Evolutionary conservation across 2,888 invertebrate species (phyloP), one percentile per base, ranked within the genome.

Genomic region (Bembecia ichneumoniformis): DNA sequence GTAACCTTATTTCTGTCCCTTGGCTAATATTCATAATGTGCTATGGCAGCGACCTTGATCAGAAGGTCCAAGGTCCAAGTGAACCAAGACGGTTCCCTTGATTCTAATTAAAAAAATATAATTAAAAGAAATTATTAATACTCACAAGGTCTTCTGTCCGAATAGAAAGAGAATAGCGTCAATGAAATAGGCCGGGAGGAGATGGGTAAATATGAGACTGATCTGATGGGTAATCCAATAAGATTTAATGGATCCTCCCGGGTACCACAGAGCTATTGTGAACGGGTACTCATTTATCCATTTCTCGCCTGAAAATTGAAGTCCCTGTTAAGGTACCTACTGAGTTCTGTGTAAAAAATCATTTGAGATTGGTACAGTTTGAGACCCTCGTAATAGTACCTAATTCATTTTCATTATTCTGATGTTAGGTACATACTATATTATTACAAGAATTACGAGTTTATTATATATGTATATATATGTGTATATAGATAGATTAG

Each of bases 101-200:
- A 20, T 20, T 20, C 5, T 20, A 7, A 3, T 17, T 35, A 35
- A 35, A 35, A 43, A 2, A 3, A 13, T 9, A 43, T 3, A 43
- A 13, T 5, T n/a, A 3, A 14, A 43, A 4, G 1, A 43, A 43
- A 13, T 1, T 43, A 14, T 15, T 14, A 10, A 35, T 54, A 89
- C 93, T 91, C 81, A 95, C 95, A 93, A 96, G 57, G 92, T 93
- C 77, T 92, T 94, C 63, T 91, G 90, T 10, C 94, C 89, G 2
- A 91, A 80, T 10, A 95, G 48, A 34, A 91, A 74, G 52, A 94
- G 76, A 3, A 94, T 56, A 7, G 89, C 86, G 63, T 96, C 96
- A 3, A 94, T 88, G 3, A 94, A 67, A 58, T 94, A 94, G 0
- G 96, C 95, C 0, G 95, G 96, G 10, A 95, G 57, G 1, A 90